These are phyloP conservation scores for Cetoscarus ocellatus DNA, from an alignment of 2,797 vertebrate genomes.

Conservation along the genomic window DNA sequence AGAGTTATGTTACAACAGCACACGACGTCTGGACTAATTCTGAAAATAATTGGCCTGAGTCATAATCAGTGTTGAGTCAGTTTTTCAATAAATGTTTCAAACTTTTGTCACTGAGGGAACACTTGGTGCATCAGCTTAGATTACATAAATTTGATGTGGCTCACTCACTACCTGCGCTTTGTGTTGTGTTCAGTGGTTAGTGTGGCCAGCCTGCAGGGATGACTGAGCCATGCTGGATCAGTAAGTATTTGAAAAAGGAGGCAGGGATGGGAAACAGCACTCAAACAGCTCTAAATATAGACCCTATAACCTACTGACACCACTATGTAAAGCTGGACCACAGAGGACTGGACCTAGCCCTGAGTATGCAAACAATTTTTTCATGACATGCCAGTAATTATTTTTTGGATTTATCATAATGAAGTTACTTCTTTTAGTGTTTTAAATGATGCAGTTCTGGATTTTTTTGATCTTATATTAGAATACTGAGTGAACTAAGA, in stretches of 20 bases:
- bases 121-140: neutral
- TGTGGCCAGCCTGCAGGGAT: constrained; percentile 14
- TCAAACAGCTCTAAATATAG: constrained; percentile 64
- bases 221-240: constrained; percentile 22
- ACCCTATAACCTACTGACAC: constrained; percentile 59
- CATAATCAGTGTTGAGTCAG: too few species aligned
- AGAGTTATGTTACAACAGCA: neutral
- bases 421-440: too few species aligned
- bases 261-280: constrained; percentile 11
- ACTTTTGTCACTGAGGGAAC: neutral
- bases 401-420: too few species aligned
- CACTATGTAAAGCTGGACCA: constrained; percentile 20
- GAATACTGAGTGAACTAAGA: too few species aligned
- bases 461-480: too few species aligned
- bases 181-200: constrained; percentile 5
- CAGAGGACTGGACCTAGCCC: neutral
- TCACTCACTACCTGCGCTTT: neutral
- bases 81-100: too few species aligned
- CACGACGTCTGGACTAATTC: too few species aligned
- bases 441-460: too few species aligned
- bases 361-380: too few species aligned
- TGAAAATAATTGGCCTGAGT: too few species aligned
- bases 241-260: constrained; percentile 15
- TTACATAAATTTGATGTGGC: neutral
- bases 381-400: neutral